phyloP scores from a whole-genome alignment of 2,888 invertebrate species.

The Caenorhabditis angaria region DNA sequence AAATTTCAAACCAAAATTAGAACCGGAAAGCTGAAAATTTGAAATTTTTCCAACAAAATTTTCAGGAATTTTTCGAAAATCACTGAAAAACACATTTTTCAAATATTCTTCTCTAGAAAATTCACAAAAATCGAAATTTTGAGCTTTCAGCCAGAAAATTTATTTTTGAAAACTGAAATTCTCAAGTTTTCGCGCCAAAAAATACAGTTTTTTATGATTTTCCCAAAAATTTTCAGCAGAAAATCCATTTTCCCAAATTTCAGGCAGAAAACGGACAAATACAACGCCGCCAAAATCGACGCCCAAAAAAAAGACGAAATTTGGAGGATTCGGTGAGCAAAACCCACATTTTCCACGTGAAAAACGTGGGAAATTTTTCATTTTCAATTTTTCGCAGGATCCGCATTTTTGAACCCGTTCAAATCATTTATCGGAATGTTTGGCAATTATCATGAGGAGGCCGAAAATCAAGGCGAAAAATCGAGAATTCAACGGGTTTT shows the following conservation, averaged over 20 bases:
- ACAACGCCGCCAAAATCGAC: neutral
- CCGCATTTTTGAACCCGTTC: neutral
- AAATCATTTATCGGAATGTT: slow-evolving; percentile 17
- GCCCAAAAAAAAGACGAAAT: slow-evolving; percentile 9
- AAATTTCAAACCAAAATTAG: neutral
- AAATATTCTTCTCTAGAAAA: neutral
- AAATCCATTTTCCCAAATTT: slow-evolving; percentile 5
- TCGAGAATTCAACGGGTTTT: too few species aligned
- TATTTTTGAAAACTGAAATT: too few species aligned
- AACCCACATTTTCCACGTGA: too few species aligned
- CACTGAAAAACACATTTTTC: neutral
- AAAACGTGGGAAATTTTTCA: neutral
- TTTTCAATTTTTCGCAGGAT: neutral
- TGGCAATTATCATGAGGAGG: neutral
- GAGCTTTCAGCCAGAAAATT: neutral
- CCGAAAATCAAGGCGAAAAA: too few species aligned
- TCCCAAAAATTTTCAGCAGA: neutral
- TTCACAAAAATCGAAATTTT: neutral
- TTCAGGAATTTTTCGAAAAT: neutral
- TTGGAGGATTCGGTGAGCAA: slow-evolving; percentile 5
- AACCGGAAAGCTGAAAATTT: neutral
- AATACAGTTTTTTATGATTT: too few species aligned
- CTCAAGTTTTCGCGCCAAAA: too few species aligned
- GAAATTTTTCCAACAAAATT: neutral
- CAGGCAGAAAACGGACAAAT: slow-evolving; percentile 24